Base-by-base conservation (phyloP, 2,113 vertebrate species). In the Osmerus eperlanus region DNA sequence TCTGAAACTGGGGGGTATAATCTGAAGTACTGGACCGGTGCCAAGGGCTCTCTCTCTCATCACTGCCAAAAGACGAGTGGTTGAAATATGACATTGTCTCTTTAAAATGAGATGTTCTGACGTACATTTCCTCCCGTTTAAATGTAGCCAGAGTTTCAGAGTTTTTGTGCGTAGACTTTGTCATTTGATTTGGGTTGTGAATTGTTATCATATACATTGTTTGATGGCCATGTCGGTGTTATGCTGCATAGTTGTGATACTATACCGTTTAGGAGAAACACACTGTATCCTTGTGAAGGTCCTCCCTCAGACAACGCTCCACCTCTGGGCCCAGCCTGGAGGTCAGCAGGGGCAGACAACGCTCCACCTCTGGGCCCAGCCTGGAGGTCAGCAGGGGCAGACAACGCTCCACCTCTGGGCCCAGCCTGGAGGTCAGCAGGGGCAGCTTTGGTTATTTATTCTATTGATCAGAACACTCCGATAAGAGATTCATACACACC, bases 81-180 rank as follows among this genome's bases (percentile, higher is more conserved):
- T 15, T 12, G 14, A 74, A 84, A 75, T 73, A 29, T 16, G 53
- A 51, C 62, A 66, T 62, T 77, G 64, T 19, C 72, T 68, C 78
- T 76, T 86, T 83, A 82, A 85, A 70, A 83, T 47, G 67, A 64
- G 78, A 85, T 81, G 7, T 7, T 47, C 41, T 70, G 62, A 86
- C 80, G 75, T 54, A 76, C 80, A 86, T 18, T 18, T 64, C 15
- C 2, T 16, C 29, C 18, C 62, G 29, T 13, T 62, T 64, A 7
- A 16, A 32, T 64, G 62, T 18, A 36, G 32, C 29, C 29, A 64
- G 16, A 64, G 15, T 28, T 62, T 28, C 28, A 14, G 14, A 36
- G 21, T 16, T 64, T 6, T 9, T 7, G 28, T 7, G 32, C 5
- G 15, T 18, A 64, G 21, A 62, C 28, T 28, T 64, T 18, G 4